A percentile compares a stretch with the other conserved stretches of the same genome.
These are phyloP conservation scores for Agrochola macilenta DNA, from an alignment of 2,888 invertebrate genomes.

Conservation along the genomic window DNA sequence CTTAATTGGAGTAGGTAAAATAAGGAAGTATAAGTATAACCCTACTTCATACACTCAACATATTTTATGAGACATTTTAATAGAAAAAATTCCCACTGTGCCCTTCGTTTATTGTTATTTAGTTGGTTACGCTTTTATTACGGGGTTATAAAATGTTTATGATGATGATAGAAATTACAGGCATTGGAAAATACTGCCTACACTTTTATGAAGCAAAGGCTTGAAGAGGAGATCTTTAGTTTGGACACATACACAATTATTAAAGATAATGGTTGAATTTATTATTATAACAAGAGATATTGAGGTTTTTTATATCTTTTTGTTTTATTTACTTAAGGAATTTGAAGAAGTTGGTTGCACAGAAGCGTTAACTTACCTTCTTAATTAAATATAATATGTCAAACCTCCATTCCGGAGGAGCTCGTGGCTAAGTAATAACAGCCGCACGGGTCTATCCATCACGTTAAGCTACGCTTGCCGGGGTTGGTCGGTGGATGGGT, in stretches of 20 bases:
- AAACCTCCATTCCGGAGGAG: background rate
- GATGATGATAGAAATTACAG: constrained; percentile 59
- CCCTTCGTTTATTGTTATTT: constrained; percentile 59
- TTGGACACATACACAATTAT: constrained; percentile 14
- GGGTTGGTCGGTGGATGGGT: too few species aligned
- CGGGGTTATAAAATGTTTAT: constrained; percentile 62
- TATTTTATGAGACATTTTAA: constrained; percentile 57
- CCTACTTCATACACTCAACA: constrained; percentile 16
- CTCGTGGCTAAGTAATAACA: too few species aligned
- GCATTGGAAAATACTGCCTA: constrained; percentile 35
- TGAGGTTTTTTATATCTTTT: background rate
- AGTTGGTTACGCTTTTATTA: constrained; percentile 62
- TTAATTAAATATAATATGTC: background rate
- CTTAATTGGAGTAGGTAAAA: constrained; percentile 21
- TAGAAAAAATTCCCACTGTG: constrained; percentile 50
- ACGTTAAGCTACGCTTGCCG: too few species aligned
- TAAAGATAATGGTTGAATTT: constrained; percentile 5
- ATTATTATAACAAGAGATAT: constrained; percentile 21
- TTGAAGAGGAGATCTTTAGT: constrained; percentile 29
- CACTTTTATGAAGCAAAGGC: constrained; percentile 26
- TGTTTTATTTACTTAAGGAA: constrained; percentile 3
- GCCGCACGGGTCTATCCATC: too few species aligned
- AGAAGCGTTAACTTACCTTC: background rate
- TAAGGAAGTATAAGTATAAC: constrained; percentile 17
- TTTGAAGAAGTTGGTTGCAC: background rate